Evolutionary conservation across 2,888 invertebrate species (phyloP), one percentile per base, ranked within the genome.

Genomic region (Drosophila koepferae): DNA sequence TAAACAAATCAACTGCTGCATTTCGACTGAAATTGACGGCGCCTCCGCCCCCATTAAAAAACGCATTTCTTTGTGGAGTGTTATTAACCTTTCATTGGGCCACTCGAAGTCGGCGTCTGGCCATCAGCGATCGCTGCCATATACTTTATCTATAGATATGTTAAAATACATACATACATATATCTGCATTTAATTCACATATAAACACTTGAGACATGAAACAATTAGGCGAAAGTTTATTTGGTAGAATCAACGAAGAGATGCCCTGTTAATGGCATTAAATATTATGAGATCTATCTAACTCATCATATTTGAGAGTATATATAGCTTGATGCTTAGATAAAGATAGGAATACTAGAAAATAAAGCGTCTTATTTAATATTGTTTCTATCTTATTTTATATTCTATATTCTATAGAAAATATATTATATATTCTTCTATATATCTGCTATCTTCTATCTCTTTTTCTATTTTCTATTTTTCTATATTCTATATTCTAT

Each of bases 81-180:
- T 89, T 89, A 77, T 90, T 89, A 90, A 89, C 89, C 89, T 89
- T 89, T 89, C 86, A 81, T 67, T 74, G 72, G 79, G 64, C 81
- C 86, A 87, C 89, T 89, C 81, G 84, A 90, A 58, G 43, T 67
- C 59, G 65, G 60, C 46, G 74, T 20, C 65, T 71, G 66, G 38
- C 70, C 78, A 77, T 70, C 74, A 66, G 66, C 74, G 20, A 40
- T 23, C 51, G 43, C n/a, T 34, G 2, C 10, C 40, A 55, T 41
- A 63, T 43, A 68, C 49, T 49, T 44, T 46, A 44, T 54, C 53
- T 43, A 64, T 40, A 63, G 44, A 53, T 59, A 60, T 70, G 36
- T 49, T 36, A 16, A 71, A 54, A 28, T 6, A 20, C 18, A 43
- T 18, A 14, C 62, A 20, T 20, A 23, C 23, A 23, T 2, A 46